These are phyloP conservation scores for Acanthoscelides obtectus DNA, from an alignment of 2,888 invertebrate genomes.

Conservation along the genomic window DNA sequence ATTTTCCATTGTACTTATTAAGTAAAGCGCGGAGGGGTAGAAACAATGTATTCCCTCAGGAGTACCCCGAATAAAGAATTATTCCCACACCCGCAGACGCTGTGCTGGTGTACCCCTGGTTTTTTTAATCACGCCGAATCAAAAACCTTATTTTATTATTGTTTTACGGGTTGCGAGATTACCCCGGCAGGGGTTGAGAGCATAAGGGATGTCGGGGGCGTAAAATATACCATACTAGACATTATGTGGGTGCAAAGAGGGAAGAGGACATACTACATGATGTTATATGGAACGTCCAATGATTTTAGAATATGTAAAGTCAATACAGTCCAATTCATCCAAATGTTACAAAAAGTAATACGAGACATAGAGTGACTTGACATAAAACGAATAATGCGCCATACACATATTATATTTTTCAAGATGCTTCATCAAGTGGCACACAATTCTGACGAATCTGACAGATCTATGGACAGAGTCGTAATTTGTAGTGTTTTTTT, in stretches of 20 bases:
- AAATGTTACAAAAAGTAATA: no score
- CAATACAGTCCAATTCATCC: no score
- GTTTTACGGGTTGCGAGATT: conserved; percentile 39
- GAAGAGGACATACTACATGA: not conserved
- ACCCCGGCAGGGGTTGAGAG: conserved; percentile 27
- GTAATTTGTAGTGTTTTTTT: no score
- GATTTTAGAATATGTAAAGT: no score
- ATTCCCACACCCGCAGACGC: conserved; percentile 33
- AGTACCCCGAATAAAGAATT: conserved; percentile 42
- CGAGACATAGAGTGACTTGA: no score
- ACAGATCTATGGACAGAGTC: no score
- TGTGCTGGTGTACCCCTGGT: conserved; percentile 28
- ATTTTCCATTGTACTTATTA: conserved; percentile 14
- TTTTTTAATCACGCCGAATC: conserved; percentile 48
- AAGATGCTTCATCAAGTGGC: no score
- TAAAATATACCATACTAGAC: conserved; percentile 15
- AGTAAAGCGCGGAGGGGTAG: conserved; percentile 22
- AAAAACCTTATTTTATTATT: conserved; percentile 43
- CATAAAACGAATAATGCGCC: no score
- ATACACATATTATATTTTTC: no score
- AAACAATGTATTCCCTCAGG: conserved; percentile 28
- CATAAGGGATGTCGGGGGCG: conserved; percentile 19
- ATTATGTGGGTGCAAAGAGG: not conserved
- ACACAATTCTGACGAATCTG: no score
- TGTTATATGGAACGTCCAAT: not conserved